Conservation (phyloP, 2,797 vertebrate species). For the Knipowitschia caucasica region DNA sequence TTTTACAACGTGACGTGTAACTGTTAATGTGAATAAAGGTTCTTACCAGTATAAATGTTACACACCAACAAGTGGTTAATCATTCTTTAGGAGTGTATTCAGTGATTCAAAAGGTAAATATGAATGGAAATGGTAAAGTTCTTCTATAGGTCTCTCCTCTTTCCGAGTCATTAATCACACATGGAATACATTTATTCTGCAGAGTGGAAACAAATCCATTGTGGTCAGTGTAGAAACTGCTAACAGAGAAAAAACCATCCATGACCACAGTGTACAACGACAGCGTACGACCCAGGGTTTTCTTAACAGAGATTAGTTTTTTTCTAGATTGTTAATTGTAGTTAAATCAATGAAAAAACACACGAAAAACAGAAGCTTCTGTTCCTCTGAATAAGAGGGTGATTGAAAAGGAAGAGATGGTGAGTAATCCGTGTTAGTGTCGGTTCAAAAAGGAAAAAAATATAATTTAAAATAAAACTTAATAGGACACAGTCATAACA, state of each 20-base stretch:
- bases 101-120: background rate
- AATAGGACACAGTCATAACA: no score
- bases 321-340: background rate
- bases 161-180: conserved; percentile 3
- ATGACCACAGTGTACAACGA: background rate
- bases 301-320: no score
- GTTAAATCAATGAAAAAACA: no score
- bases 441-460: no score
- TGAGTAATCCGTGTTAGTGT: conserved; percentile 5
- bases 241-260: background rate
- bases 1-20: no score
- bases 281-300: no score
- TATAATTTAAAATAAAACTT: no score
- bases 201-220: background rate
- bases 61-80: no score
- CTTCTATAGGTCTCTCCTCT: background rate
- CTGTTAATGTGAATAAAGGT: no score
- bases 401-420: conserved; percentile 7
- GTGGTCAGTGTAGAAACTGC: no score
- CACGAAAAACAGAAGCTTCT: conserved; percentile 32
- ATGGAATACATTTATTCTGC: conserved; percentile 26
- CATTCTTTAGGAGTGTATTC: background rate
- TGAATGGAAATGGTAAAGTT: background rate
- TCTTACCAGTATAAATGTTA: no score
- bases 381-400: conserved; percentile 12